Conservation (phyloP, 2,113 vertebrate species). For the Cepphus grylle region DNA sequence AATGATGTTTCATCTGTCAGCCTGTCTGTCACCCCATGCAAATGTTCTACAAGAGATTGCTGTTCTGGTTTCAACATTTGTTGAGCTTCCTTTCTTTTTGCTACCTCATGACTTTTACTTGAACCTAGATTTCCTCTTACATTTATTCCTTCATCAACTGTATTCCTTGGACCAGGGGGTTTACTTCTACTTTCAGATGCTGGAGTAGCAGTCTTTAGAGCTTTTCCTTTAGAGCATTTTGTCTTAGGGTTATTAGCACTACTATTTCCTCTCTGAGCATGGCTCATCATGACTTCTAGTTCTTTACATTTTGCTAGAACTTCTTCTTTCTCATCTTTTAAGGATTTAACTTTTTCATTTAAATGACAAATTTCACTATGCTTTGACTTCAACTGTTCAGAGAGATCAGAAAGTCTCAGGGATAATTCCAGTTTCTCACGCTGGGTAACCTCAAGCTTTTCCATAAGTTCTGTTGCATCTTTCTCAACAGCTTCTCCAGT, state of each 20-base stretch:
- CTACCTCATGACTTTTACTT: conserved; percentile 49
- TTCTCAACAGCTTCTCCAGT: conserved; percentile 79
- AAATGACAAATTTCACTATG: conserved; percentile 74
- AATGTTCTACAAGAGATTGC: conserved; percentile 11
- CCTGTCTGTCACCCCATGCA: conserved; percentile 44
- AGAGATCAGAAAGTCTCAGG: conserved; percentile 77
- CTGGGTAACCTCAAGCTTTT: conserved; percentile 85
- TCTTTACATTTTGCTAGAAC: conserved; percentile 70
- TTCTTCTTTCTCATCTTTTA: conserved; percentile 72
- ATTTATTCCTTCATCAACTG: conserved; percentile 61
- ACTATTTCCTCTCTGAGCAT: conserved; percentile 2
- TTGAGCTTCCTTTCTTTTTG: conserved; percentile 64
- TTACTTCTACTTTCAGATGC: not conserved
- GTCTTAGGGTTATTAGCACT: not conserved
- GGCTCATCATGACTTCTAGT: conserved; percentile 54
- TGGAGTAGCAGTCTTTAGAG: not conserved
- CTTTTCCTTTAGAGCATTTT: conserved; percentile 8
- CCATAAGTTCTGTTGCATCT: conserved; percentile 86
- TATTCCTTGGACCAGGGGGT: conserved; percentile 12
- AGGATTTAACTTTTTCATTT: conserved; percentile 74
- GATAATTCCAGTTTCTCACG: conserved; percentile 83
- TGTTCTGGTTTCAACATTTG: conserved; percentile 51
- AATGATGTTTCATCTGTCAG: conserved; percentile 48
- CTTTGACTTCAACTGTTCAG: conserved; percentile 76
- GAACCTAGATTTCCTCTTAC: conserved; percentile 50